Evolutionary conservation across 2,888 invertebrate genomes (phyloP).

Genomic region (Barypeithes pellucidus): DNA sequence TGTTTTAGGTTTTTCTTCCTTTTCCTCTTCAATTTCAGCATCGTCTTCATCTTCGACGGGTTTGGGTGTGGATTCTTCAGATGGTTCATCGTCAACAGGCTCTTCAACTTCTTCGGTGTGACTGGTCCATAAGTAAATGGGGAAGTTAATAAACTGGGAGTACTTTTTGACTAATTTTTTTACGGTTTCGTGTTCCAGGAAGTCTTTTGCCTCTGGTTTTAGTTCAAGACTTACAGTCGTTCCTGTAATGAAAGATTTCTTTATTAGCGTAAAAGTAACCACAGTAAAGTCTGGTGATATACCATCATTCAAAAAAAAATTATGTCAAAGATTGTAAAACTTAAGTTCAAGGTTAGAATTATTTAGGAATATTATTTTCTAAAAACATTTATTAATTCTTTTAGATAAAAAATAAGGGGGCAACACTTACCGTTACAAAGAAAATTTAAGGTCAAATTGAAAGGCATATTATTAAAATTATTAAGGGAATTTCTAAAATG

Average conservation of each 20-base stretch:
- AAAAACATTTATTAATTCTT: too few relatives aligned
- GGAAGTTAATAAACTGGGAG: conserved; percentile 99
- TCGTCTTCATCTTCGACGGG: conserved; percentile 76
- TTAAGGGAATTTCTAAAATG: too few relatives aligned
- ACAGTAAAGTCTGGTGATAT: too few relatives aligned
- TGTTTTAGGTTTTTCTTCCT: conserved; percentile 84
- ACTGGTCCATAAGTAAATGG: conserved; percentile 93
- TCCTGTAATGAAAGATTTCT: conserved; percentile 53
- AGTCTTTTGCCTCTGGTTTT: conserved; percentile 98
- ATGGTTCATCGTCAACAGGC: conserved; percentile 70
- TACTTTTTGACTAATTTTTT: conserved; percentile 95
- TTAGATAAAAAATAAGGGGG: too few relatives aligned
- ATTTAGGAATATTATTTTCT: too few relatives aligned
- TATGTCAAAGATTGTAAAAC: too few relatives aligned
- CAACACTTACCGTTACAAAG: too few relatives aligned
- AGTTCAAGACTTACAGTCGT: conserved; percentile 82
- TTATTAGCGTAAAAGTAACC: too few relatives aligned
- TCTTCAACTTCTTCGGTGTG: conserved; percentile 84
- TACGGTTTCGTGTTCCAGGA: conserved; percentile 93
- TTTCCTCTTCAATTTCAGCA: conserved; percentile 80
- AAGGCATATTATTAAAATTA: too few relatives aligned
- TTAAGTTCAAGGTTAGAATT: too few relatives aligned
- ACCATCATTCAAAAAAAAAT: too few relatives aligned
- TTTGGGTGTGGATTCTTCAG: conserved; percentile 75
- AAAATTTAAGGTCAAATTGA: too few relatives aligned